Base-by-base conservation (phyloP, 1,140 invertebrate genomes). In the Caenorhabditis briggsae region DNA sequence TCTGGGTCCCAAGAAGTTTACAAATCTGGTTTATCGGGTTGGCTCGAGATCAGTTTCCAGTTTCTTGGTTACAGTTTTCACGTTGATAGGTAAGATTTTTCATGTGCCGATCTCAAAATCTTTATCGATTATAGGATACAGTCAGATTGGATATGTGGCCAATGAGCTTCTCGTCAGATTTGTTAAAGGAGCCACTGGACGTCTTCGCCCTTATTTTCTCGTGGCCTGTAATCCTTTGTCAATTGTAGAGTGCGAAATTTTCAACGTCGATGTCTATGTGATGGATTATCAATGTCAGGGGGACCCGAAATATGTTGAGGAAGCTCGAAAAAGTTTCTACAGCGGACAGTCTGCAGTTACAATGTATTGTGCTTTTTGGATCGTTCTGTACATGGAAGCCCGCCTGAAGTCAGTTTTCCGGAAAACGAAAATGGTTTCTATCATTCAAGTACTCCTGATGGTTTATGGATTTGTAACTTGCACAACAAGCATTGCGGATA, bases 141-240 rank as follows among this genome's bases (percentile, higher is more conserved):
- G 56, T n/a, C 56, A 58, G 56, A n/a, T 58, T 58, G 56, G 56
- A 5, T 58, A 58, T 20, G n/a, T 58, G 8, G 16, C n/a, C 16
- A 58, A 58, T 20, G 56, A 58, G n/a, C n/a, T 58, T n/a, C 65
- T 74, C 0, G 33, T 48, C 7, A 43, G 33, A 48, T 41, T 74
- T 2, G 46, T 48, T 0, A 74, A 74, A 41, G 33, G 18, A 41
- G 12, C 25, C 25, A 48, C 41, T 41, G 65, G 65, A 16, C 20
- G 65, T 33, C 65, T 74, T 18, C 65, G 65, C 16, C 65, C 65
- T 16, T 18, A 74, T 41, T 74, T 74, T n/a, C 33, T 18, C n/a
- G 46, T 25, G 1, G 65, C 33, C 7, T 74, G 65, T 11, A 16
- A 74, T 6, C 65, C 65, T 2, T 18, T 74, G 7, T 12, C 33